phyloP scores from a whole-genome alignment of 2,113 vertebrate species.

The Channa maculata region DNA sequence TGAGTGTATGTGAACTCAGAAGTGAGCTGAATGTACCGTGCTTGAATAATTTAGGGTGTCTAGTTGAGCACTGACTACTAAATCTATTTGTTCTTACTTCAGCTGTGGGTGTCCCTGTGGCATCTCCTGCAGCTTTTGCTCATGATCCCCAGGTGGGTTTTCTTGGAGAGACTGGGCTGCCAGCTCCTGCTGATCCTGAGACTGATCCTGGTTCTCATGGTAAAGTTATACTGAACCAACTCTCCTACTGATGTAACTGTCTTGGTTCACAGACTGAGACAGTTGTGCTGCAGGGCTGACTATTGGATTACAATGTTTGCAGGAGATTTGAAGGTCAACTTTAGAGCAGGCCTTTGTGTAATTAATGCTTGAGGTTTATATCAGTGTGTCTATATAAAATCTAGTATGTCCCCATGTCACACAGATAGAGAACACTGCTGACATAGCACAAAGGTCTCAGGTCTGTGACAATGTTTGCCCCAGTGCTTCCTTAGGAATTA shows the following conservation, averaged over 20 bases:
- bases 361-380: slow-evolving; percentile 84
- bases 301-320: slow-evolving; percentile 13
- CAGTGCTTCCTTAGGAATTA: slow-evolving; percentile 10
- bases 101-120: not conserved
- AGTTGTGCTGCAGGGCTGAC: slow-evolving; percentile 56
- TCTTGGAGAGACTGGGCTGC: not conserved
- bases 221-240: not conserved
- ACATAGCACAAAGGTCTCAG: not conserved
- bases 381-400: not conserved
- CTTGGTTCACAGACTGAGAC: slow-evolving; percentile 44
- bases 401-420: slow-evolving; percentile 1
- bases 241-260: not conserved
- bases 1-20: too few relatives aligned
- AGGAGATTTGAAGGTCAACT: slow-evolving; percentile 72
- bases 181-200: not conserved
- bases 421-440: not conserved
- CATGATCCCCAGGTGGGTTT: not conserved
- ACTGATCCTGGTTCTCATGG: not conserved
- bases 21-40: not conserved
- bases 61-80: not conserved
- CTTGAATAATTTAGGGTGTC: not conserved
- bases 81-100: not conserved
- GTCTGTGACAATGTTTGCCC: too few relatives aligned
- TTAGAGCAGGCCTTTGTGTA: slow-evolving; percentile 84
- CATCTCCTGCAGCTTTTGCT: slow-evolving; percentile 1